These are phyloP conservation scores for Macrotis lagotis DNA, from an alignment of 2,113 vertebrate species.

Conservation along the genomic window DNA sequence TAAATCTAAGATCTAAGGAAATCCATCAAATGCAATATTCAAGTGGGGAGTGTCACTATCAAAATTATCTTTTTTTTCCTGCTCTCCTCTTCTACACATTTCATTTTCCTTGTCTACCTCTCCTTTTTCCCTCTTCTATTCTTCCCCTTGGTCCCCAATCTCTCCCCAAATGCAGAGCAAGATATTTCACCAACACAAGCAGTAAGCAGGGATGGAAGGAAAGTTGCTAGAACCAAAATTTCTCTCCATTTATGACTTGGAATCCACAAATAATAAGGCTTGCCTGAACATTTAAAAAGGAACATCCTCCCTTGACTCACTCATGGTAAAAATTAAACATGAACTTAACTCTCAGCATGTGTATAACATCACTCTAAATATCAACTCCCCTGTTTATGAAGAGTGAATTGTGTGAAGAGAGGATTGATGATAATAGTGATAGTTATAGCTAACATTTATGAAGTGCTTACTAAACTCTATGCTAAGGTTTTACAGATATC, in stretches of 20 bases:
- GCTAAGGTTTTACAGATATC: neutral
- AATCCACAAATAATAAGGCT: neutral
- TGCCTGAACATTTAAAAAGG: slow-evolving; percentile 6
- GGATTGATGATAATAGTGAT: neutral
- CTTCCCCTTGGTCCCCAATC: too few species aligned
- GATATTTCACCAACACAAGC: neutral
- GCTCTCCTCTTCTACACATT: neutral
- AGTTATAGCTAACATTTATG: neutral
- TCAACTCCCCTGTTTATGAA: neutral
- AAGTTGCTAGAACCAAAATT: slow-evolving; percentile 8
- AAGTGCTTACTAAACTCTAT: neutral
- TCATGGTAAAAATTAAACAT: slow-evolving; percentile 24
- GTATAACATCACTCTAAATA: neutral
- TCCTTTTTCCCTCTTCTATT: neutral
- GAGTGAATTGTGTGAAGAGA: neutral
- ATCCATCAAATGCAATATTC: neutral
- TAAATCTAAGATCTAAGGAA: neutral
- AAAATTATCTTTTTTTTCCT: neutral
- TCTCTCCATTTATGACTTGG: neutral
- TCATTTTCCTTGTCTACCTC: neutral
- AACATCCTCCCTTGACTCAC: neutral
- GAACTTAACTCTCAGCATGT: slow-evolving; percentile 4
- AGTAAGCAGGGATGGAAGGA: neutral
- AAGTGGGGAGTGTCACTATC: neutral
- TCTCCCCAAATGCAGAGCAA: neutral